Percentiles rank a stretch among this genome's conserved stretches.
These are phyloP conservation scores for Artibeus lituratus DNA, from an alignment of 2,797 vertebrate species.

Conservation along the genomic window DNA sequence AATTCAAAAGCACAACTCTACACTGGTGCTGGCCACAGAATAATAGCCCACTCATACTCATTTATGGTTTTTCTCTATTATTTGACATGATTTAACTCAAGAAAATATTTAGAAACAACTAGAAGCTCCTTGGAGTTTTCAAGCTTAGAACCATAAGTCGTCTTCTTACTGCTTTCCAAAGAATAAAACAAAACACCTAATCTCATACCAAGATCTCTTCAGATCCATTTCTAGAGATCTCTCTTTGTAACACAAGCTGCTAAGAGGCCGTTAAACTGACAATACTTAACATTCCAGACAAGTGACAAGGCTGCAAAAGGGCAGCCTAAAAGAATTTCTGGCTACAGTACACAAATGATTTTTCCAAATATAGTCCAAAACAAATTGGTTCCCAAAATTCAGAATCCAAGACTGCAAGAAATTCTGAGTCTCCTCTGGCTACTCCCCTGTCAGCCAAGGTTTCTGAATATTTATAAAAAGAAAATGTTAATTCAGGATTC, in stretches of 20 bases:
- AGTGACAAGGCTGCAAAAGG: conserved; percentile 79
- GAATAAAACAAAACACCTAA: background rate
- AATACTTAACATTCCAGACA: conserved; percentile 82
- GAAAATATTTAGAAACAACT: background rate
- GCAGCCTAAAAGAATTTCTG: conserved; percentile 64
- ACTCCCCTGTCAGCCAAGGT: background rate
- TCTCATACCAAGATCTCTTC: background rate
- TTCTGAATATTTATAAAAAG: conserved; percentile 47
- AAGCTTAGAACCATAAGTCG: background rate
- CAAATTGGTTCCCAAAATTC: conserved; percentile 33
- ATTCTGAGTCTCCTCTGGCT: background rate
- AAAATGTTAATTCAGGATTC: conserved; percentile 4
- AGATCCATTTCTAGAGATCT: conserved; percentile 16
- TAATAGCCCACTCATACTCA: background rate
- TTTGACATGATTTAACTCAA: background rate
- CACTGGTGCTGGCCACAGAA: background rate
- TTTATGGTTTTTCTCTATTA: background rate
- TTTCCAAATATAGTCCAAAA: conserved; percentile 58
- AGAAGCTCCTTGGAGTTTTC: background rate
- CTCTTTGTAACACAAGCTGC: conserved; percentile 37
- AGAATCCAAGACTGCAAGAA: conserved; percentile 34
- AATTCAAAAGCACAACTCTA: background rate
- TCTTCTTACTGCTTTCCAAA: background rate
- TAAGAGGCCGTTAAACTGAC: conserved; percentile 72
- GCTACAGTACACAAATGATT: conserved; percentile 37